Evolutionary conservation across 2,888 invertebrate species (phyloP), one percentile per base, ranked within the genome.

Genomic region (Anthrax anthrax): DNA sequence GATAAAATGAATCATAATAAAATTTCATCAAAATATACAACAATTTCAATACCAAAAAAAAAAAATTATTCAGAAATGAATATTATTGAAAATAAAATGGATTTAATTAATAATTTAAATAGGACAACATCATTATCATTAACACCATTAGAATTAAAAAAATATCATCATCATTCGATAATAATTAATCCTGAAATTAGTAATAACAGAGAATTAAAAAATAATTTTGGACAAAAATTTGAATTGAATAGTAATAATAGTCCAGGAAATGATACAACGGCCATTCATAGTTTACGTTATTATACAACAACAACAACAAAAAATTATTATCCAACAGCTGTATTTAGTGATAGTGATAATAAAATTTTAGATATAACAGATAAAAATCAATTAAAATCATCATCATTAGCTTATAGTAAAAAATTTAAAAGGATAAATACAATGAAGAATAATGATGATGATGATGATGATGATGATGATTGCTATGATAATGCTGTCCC

Each of bases 51-150:
- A 23, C 23, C 23, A 23, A 8, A 8, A 6, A 23, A 23, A 23
- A 8, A 8, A 8, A 23, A 23, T 8, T 23, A 8, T 23, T 32
- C 47, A n/a, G 62, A 64, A 64, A 66, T 69, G 52, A 67, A 68
- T 52, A 68, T 68, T 41, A 69, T 63, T 44, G 69, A 69, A 54
- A 68, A 68, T 55, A 62, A 62, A 60, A 60, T 65, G 57, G 62
- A 62, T 55, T 58, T 58, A 52, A 58, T 62, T 56, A 60, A 59
- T 57, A 60, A 61, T 55, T 55, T 57, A 49, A 58, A 56, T 54
- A 55, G 57, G 53, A 55, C 57, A 47, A 53, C 56, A 54, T 52
- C 55, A 53, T 52, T 55, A 54, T 53, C 53, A 58, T 53, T 54
- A 51, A 48, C 48, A 53, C 49, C 51, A 51, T 45, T 47, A 8